Percentiles rank a stretch among this genome's conserved stretches.
Evolutionary conservation across 2,888 invertebrate genomes (phyloP).

Genomic region (Pseudeuparius sepicola): DNA sequence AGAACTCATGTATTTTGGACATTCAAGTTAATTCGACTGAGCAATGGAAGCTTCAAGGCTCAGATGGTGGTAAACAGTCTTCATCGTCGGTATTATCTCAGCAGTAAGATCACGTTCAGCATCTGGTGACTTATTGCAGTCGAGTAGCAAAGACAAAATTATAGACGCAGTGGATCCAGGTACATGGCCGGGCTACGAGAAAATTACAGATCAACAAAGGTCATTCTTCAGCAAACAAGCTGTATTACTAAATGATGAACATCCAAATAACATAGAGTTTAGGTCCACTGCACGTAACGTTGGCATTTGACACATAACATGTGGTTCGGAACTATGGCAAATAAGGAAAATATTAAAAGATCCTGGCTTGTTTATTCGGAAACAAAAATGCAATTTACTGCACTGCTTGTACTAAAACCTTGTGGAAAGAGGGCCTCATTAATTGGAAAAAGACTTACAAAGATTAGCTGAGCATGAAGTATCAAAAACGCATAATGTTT

Average conservation of each 20-base stretch:
- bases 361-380: too few relatives aligned
- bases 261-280: slow-evolving; percentile 11
- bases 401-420: slow-evolving; percentile 1
- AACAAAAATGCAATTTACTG: slow-evolving; percentile 4
- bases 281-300: slow-evolving; percentile 8
- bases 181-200: slow-evolving; percentile 3
- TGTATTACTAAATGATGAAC: slow-evolving; percentile 12
- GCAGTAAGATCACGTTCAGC: too few relatives aligned
- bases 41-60: too few relatives aligned
- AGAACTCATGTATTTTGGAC: slow-evolving; percentile 3
- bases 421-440: background rate
- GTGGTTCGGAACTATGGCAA: slow-evolving; percentile 2
- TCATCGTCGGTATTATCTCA: too few relatives aligned
- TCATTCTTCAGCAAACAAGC: slow-evolving; percentile 11
- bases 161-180: too few relatives aligned
- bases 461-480: slow-evolving; percentile 3
- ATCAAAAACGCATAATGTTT: slow-evolving; percentile 3
- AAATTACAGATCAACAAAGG: slow-evolving; percentile 14
- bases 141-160: too few relatives aligned
- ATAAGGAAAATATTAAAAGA: slow-evolving; percentile 5
- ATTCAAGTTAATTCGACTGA: slow-evolving; percentile 4
- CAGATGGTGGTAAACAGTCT: too few relatives aligned
- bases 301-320: background rate
- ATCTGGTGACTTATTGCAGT: too few relatives aligned
- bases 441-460: too few relatives aligned